These are phyloP conservation scores for Apamea epomidion DNA, from an alignment of 2,888 invertebrate genomes.

Conservation along the genomic window DNA sequence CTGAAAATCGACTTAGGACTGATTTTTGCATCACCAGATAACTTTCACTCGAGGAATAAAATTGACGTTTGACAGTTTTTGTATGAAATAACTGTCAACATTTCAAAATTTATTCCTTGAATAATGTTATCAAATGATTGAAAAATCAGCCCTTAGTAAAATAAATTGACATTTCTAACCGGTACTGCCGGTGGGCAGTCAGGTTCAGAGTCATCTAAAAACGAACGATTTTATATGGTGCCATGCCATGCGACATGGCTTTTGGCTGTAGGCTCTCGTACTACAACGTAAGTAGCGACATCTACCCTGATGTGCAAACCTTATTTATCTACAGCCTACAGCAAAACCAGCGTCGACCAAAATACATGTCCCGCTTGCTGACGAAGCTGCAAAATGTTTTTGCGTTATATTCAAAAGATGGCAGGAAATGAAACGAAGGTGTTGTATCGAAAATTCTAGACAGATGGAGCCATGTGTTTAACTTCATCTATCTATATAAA, in stretches of 20 bases:
- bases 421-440: neutral
- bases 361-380: neutral
- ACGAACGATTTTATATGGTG: neutral
- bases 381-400: neutral
- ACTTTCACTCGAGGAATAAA: too few species aligned
- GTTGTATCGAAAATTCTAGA: neutral
- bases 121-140: too few species aligned
- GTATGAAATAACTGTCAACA: too few species aligned
- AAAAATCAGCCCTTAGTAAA: too few species aligned
- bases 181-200: neutral
- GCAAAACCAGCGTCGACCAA: neutral
- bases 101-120: too few species aligned
- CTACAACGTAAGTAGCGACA: conserved; percentile 17
- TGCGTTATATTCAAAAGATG: conserved; percentile 16
- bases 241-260: neutral
- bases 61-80: too few species aligned
- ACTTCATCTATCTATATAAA: too few species aligned
- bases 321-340: neutral
- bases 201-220: neutral
- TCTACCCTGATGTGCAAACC: conserved; percentile 2
- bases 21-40: too few species aligned
- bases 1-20: too few species aligned
- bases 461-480: conserved; percentile 15
- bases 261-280: neutral
- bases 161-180: neutral